Evolutionary conservation across 2,888 invertebrate species (phyloP).

Genomic region (Lasioglossum lativentre): DNA sequence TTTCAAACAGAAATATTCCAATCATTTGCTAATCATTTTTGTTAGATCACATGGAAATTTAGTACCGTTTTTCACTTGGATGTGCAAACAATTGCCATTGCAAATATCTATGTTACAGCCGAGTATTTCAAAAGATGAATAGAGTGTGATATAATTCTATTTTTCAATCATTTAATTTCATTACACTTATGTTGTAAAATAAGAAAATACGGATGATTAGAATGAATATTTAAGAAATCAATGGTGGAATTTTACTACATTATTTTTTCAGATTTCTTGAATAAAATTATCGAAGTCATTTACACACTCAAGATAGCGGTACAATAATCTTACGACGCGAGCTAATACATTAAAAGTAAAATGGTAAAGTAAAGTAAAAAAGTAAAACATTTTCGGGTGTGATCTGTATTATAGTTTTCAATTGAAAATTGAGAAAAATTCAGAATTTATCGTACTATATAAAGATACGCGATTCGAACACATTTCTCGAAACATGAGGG

Average conservation of each 20-base stretch:
- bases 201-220: background rate
- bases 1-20: background rate
- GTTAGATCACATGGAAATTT: background rate
- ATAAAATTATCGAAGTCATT: background rate
- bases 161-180: background rate
- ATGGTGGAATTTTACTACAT: background rate
- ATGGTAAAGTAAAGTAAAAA: too few relatives aligned
- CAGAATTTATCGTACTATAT: background rate
- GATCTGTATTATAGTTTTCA: too few relatives aligned
- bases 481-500: conserved; percentile 46
- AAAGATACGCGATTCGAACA: background rate
- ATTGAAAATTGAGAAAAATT: background rate
- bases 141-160: background rate
- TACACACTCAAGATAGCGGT: background rate
- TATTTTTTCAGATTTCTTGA: background rate
- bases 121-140: background rate
- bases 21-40: background rate
- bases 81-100: background rate
- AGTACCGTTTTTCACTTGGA: background rate
- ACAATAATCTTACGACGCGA: background rate
- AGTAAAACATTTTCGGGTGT: background rate
- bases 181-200: background rate
- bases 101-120: background rate
- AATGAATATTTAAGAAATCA: background rate
- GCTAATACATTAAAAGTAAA: too few relatives aligned